A percentile compares a stretch with the other conserved stretches of the same genome.
Evolutionary conservation across 2,888 invertebrate genomes (phyloP).

Genomic region (Sphaeridia pumilis): DNA sequence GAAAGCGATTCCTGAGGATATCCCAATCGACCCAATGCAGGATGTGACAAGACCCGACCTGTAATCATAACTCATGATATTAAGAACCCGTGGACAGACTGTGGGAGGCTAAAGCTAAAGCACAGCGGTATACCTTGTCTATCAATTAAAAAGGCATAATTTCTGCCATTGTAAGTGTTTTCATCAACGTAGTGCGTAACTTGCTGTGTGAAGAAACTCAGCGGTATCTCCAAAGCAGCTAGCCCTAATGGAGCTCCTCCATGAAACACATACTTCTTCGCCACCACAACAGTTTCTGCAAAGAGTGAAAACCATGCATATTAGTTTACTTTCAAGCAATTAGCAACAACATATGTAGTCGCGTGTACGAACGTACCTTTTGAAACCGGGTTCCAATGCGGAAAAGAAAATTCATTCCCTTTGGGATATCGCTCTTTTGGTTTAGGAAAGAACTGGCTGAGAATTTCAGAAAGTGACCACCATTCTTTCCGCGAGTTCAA

Average conservation of each 20-base stretch:
- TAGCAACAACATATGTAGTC: no score
- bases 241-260: conserved; percentile 48
- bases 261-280: conserved; percentile 42
- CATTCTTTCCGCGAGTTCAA: conserved; percentile 24
- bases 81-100: no score
- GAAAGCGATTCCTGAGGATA: conserved; percentile 51
- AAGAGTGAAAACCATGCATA: no score
- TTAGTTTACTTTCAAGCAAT: no score
- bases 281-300: conserved; percentile 23
- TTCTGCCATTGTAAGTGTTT: conserved; percentile 41
- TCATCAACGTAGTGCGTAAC: conserved; percentile 58
- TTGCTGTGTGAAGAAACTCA: conserved; percentile 72
- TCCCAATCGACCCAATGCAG: conserved; percentile 55
- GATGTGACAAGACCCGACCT: conserved; percentile 58
- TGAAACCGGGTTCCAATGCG: conserved; percentile 21
- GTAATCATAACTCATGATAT: conserved; percentile 22
- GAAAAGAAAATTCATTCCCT: conserved; percentile 19
- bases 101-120: background rate
- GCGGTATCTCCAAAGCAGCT: conserved; percentile 64
- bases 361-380: no score
- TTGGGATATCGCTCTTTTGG: conserved; percentile 16
- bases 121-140: conserved; percentile 33
- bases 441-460: conserved; percentile 24
- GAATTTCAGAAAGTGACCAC: conserved; percentile 25
- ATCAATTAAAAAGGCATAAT: conserved; percentile 43